Conservation (phyloP, 2,888 invertebrate species). For the Craniophora ligustri region DNA sequence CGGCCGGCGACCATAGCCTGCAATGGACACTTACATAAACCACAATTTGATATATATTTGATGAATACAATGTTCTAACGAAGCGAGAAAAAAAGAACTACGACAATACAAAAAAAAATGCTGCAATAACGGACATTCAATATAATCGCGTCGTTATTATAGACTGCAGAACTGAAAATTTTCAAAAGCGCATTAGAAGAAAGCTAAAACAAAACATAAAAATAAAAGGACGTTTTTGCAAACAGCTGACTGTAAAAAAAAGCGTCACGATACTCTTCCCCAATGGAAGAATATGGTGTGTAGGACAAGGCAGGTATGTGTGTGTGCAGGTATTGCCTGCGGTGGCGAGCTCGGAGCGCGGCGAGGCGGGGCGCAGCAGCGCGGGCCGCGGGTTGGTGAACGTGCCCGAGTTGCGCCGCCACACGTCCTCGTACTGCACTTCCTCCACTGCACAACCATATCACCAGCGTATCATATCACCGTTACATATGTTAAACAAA, state of each 20-base stretch:
- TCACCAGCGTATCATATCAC: not conserved
- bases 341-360: slow-evolving; percentile 83
- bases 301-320: not conserved
- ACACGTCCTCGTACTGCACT: slow-evolving; percentile 74
- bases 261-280: slow-evolving; percentile 33
- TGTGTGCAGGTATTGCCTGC: slow-evolving; percentile 73
- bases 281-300: not conserved
- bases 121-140: slow-evolving; percentile 9
- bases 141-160: not conserved
- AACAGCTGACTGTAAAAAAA: slow-evolving; percentile 25
- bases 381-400: slow-evolving; percentile 83
- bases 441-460: slow-evolving; percentile 58
- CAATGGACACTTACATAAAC: slow-evolving; percentile 64
- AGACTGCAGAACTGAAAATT: slow-evolving; percentile 27
- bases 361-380: slow-evolving; percentile 76
- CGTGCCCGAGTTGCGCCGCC: slow-evolving; percentile 82
- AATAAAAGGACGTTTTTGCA: slow-evolving; percentile 19
- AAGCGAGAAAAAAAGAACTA: slow-evolving; percentile 39
- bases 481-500: too few species aligned
- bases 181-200: too few species aligned
- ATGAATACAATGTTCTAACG: slow-evolving; percentile 32
- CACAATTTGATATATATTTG: slow-evolving; percentile 27
- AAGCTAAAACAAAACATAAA: too few species aligned
- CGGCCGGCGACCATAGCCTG: slow-evolving; percentile 78
- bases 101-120: slow-evolving; percentile 22